These are phyloP conservation scores for Carcina quercana DNA, from an alignment of 2,888 invertebrate genomes.

Conservation along the genomic window DNA sequence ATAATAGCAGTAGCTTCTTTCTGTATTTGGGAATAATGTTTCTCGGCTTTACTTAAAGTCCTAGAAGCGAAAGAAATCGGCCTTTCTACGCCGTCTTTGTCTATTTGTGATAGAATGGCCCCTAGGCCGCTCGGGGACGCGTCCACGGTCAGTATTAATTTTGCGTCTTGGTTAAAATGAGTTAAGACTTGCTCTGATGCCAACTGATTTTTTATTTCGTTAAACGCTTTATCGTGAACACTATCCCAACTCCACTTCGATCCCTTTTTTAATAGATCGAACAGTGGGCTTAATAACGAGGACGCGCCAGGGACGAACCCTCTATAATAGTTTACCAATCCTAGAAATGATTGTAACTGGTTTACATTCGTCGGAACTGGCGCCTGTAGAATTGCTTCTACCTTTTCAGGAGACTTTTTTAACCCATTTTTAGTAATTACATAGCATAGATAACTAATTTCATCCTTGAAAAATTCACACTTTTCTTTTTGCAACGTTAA, in stretches of 20 bases:
- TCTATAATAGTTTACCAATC: constrained; percentile 1
- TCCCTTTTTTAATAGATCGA: not conserved
- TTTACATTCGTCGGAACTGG: not conserved
- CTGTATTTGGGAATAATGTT: constrained; percentile 3
- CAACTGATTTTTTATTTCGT: not conserved
- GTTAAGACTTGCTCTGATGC: constrained; percentile 2
- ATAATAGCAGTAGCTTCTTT: constrained; percentile 6
- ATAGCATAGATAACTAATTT: not conserved
- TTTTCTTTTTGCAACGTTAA: constrained; percentile 1
- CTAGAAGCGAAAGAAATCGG: constrained; percentile 4
- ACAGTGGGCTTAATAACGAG: not conserved
- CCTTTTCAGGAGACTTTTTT: constrained; percentile 1
- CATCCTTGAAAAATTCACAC: constrained; percentile 2
- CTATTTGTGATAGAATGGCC: constrained; percentile 2
- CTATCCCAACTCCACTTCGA: not conserved
- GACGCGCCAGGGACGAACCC: constrained; percentile 1
- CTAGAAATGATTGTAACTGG: constrained; percentile 4
- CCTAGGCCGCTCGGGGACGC: constrained; percentile 3
- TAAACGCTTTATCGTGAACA: not conserved
- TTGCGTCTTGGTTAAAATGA: constrained; percentile 1
- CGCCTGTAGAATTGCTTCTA: not conserved
- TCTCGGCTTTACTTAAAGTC: not conserved
- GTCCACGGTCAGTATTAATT: constrained; percentile 1
- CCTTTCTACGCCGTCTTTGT: not conserved
- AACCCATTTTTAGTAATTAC: constrained; percentile 2